Conservation (phyloP, 2,113 vertebrate genomes). For the Castor canadensis region DNA sequence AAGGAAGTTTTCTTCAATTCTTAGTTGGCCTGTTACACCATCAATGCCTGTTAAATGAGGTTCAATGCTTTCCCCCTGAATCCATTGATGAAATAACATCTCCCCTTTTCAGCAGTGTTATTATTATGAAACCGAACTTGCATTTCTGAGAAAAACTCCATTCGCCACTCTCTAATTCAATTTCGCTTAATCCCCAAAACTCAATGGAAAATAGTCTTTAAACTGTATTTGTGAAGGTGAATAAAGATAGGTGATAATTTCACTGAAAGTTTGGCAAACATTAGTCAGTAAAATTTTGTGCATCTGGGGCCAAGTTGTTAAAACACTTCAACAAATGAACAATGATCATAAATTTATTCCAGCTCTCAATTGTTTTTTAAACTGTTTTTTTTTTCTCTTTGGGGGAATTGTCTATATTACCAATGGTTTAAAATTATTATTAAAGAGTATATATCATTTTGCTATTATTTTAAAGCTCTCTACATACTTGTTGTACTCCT, state of each 20-base stretch:
- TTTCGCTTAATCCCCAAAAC: neutral
- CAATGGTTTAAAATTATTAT: neutral
- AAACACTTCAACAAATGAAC: conserved; percentile 9
- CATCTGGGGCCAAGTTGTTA: neutral
- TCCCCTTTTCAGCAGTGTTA: neutral
- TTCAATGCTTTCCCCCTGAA: neutral
- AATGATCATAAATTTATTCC: neutral
- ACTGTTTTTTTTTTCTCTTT: neutral
- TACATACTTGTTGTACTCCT: neutral
- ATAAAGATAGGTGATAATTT: neutral
- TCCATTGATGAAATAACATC: neutral
- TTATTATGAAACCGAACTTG: neutral
- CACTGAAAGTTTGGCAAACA: neutral
- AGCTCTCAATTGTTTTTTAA: neutral
- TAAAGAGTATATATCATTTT: neutral
- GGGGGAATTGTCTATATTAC: neutral
- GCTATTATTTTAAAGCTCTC: neutral
- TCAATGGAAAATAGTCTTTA: neutral
- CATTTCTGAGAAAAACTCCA: neutral
- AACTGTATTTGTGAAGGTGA: neutral
- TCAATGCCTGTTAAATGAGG: neutral
- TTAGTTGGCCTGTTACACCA: neutral
- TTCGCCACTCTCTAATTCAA: neutral
- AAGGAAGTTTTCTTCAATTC: neutral
- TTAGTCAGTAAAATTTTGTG: neutral